Evolutionary conservation across 2,113 vertebrate genomes (phyloP), one percentile per base, ranked within the genome.

Genomic region (Protomyctophum bolini): DNA sequence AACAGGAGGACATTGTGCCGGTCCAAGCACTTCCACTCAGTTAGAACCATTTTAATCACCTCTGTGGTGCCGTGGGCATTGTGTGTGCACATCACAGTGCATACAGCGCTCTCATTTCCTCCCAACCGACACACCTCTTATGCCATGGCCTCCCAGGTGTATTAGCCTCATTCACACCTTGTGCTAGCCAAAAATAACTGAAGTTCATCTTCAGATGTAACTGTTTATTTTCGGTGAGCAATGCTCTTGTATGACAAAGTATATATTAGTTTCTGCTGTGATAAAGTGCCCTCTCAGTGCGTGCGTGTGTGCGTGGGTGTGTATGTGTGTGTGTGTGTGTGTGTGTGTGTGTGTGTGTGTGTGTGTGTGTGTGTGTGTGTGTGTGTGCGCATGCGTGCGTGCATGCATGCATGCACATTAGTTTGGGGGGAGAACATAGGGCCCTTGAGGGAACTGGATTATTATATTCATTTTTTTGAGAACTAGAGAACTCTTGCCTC

Each of bases 21-120:
- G 61, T 21, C 58, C 65, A 70, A 69, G 68, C 68, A 70, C 63
- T 77, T 77, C 58, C 28, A 33, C 68, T 66, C 47, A 8, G 70
- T 33, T 58, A 59, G 52, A 63, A 60, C 65, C 72, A 58, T 12
- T 47, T 55, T 59, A 49, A 70, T 65, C 29, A 14, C 60, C 33
- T 54, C 63, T 73, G 41, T 45, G 68, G 29, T 59, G 69, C 66
- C 59, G 55, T 74, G 41, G 29, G n/a, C 33, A 46, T 54, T 57
- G 10, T 68, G 56, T 65, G 33, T 21, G 3, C 54, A 21, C 33
- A n/a, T 62, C 47, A 69, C 6, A 29, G 58, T 68, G 54, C 58
- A 54, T 70, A 12, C 21, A 2, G 33, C 33, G 33, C 33, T 41
- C 33, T 41, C 33, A 2, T 21, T 21, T 21, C 21, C 21, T 41